A percentile compares a stretch with the other conserved stretches of the same genome.
phyloP scores from a whole-genome alignment of 2,888 invertebrate genomes.

The Parascotia fuliginaria region DNA sequence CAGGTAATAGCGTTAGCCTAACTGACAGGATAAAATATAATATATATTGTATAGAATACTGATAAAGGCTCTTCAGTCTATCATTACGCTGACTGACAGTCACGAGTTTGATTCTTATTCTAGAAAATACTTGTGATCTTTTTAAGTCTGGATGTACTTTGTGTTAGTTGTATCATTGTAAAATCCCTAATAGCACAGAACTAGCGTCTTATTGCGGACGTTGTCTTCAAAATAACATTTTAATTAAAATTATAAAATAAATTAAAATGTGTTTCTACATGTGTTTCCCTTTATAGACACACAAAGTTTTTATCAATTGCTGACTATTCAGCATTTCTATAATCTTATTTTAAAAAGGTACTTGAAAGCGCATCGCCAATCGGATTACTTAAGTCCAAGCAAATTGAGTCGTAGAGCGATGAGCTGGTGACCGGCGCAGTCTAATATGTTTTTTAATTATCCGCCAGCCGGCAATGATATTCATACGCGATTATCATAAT shows the following conservation, averaged over 20 bases:
- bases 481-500: slow-evolving; percentile 62
- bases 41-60: neutral
- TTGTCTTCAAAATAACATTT: too few species aligned
- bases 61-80: too few species aligned
- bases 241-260: neutral
- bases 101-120: too few species aligned
- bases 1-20: neutral
- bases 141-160: too few species aligned
- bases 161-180: too few species aligned
- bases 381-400: slow-evolving; percentile 60
- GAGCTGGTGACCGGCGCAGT: slow-evolving; percentile 33
- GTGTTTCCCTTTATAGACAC: slow-evolving; percentile 6
- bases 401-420: slow-evolving; percentile 36
- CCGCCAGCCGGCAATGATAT: slow-evolving; percentile 43
- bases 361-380: slow-evolving; percentile 55
- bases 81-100: too few species aligned
- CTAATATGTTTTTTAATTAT: slow-evolving; percentile 79
- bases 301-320: slow-evolving; percentile 34
- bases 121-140: too few species aligned
- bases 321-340: slow-evolving; percentile 53
- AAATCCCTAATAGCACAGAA: too few species aligned
- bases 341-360: slow-evolving; percentile 64
- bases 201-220: too few species aligned
- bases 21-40: slow-evolving; percentile 2
- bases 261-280: slow-evolving; percentile 1